Evolutionary conservation across 1,140 invertebrate genomes (phyloP).

Genomic region (Eupristina koningsbergeri): DNA sequence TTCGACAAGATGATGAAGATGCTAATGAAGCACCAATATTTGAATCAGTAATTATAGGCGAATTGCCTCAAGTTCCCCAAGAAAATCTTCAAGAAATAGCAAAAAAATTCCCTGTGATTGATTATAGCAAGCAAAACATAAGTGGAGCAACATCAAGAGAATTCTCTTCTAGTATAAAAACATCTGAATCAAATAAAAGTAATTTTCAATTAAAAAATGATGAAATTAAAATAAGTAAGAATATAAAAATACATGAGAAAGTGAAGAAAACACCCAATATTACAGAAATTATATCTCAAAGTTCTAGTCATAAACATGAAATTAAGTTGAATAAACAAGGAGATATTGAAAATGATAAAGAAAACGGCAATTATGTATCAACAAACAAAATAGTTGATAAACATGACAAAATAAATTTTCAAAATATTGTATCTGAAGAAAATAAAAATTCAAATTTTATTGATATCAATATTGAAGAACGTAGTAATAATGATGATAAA

Average conservation of each 20-base stretch:
- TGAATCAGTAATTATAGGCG: constrained; percentile 63
- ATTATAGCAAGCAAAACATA: constrained; percentile 58
- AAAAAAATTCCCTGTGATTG: constrained; percentile 65
- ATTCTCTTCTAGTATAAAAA: constrained; percentile 55
- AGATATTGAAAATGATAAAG: constrained; percentile 43
- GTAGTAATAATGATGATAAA: constrained; percentile 34
- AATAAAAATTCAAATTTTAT: constrained; percentile 45
- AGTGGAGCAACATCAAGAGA: constrained; percentile 49
- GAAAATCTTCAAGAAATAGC: constrained; percentile 64
- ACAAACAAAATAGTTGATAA: constrained; percentile 28
- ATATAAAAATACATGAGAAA: constrained; percentile 57
- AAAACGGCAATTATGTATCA: constrained; percentile 48
- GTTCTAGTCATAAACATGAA: constrained; percentile 51
- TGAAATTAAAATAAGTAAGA: constrained; percentile 56
- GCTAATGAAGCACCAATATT: constrained; percentile 67
- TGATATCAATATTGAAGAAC: not conserved
- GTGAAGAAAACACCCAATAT: constrained; percentile 56
- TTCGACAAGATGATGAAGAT: constrained; percentile 61
- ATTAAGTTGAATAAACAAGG: constrained; percentile 33
- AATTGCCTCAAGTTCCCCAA: constrained; percentile 62
- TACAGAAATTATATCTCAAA: constrained; percentile 49
- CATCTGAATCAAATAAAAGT: constrained; percentile 52
- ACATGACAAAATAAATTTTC: constrained; percentile 35
- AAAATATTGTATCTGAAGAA: constrained; percentile 35
- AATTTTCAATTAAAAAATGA: constrained; percentile 58